Evolutionary conservation across 2,797 vertebrate species (phyloP).

Genomic region (Cetoscarus ocellatus): DNA sequence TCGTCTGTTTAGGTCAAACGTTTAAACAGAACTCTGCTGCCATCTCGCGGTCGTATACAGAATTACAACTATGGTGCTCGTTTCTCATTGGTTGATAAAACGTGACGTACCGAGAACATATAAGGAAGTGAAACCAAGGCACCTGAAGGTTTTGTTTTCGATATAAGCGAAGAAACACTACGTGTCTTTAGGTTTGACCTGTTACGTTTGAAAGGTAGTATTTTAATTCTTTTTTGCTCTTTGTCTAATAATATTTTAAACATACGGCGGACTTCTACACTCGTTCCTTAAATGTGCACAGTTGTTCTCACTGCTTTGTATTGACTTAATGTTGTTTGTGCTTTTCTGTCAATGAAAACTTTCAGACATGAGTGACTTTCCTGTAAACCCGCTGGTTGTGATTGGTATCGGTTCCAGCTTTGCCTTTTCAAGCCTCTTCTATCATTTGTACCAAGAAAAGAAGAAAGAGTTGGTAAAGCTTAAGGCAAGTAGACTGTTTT

Average conservation of each 20-base stretch:
- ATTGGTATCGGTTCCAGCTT: constrained; percentile 78
- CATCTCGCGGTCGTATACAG: constrained; percentile 34
- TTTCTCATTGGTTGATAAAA: constrained; percentile 55
- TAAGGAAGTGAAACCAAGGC: constrained; percentile 42
- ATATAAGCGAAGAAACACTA: background rate
- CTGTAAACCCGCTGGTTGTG: constrained; percentile 65
- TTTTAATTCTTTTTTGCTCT: background rate
- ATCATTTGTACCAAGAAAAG: constrained; percentile 77
- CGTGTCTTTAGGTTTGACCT: background rate
- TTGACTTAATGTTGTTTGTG: background rate
- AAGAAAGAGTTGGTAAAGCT: constrained; percentile 72
- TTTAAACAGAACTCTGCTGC: constrained; percentile 22
- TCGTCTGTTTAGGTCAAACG: background rate
- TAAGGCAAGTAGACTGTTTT: constrained; percentile 51
- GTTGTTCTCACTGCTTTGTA: background rate
- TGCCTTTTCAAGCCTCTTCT: constrained; percentile 78
- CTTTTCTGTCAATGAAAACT: constrained; percentile 1
- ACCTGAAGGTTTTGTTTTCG: constrained; percentile 30
- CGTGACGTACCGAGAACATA: constrained; percentile 14
- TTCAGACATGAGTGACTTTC: constrained; percentile 70
- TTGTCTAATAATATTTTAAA: background rate
- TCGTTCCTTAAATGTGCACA: rapidly evolving
- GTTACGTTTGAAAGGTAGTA: constrained; percentile 3
- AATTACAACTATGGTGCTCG: background rate
- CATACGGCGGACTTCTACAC: too few species aligned